Percentiles rank a stretch among this genome's conserved stretches.
Evolutionary conservation across 2,797 vertebrate genomes (phyloP).

Genomic region (Halcyon smyrnensis): DNA sequence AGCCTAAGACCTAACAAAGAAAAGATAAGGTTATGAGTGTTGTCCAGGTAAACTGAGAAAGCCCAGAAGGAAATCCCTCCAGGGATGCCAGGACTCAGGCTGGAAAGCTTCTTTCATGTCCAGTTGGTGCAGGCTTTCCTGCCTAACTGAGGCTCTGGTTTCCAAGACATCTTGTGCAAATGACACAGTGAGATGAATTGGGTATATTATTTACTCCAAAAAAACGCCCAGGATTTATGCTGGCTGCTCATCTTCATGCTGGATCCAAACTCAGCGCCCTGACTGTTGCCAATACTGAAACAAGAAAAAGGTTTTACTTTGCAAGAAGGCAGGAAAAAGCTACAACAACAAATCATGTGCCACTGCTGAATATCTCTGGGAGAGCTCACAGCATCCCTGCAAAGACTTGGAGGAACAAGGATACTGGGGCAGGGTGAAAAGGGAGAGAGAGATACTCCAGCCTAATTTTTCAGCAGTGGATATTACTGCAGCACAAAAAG

Average conservation of each 20-base stretch:
- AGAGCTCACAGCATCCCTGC: background rate
- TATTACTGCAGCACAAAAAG: background rate
- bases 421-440: background rate
- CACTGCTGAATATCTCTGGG: background rate
- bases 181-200: background rate
- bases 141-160: background rate
- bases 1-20: background rate
- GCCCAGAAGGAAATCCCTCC: slow-evolving; percentile 8
- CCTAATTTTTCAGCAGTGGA: background rate
- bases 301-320: background rate
- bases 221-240: background rate
- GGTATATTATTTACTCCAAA: background rate
- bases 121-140: background rate
- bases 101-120: background rate
- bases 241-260: slow-evolving; percentile 5
- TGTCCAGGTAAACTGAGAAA: slow-evolving; percentile 31
- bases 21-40: background rate
- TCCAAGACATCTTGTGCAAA: slow-evolving; percentile 6
- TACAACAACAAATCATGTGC: background rate
- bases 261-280: slow-evolving; percentile 10
- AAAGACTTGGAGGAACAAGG: background rate
- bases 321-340: background rate
- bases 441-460: background rate
- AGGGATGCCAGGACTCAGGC: background rate
- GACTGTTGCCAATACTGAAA: slow-evolving; percentile 10